Evolutionary conservation across 2,797 vertebrate genomes (phyloP), one percentile per base, ranked within the genome.

Genomic region (Manis crassicaudata): DNA sequence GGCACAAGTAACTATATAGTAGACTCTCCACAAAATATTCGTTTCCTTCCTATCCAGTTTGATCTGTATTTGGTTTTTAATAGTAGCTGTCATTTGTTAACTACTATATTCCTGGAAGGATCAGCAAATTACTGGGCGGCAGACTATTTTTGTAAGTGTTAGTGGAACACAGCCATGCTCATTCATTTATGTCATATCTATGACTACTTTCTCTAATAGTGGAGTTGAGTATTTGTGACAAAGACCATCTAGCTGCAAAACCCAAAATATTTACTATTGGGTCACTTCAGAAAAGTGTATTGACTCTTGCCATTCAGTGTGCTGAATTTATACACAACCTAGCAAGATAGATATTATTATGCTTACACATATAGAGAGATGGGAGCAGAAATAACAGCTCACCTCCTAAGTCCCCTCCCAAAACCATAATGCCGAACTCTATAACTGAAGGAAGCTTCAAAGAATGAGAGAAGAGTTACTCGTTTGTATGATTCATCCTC

Each of bases 61-160:
- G 35, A 18, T 85, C 21, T 94, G 2, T 37, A 60, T 90, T 85
- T 92, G 50, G 18, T 79, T 92, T 95, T 82, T 65, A 88, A 75
- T 67, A 68, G 9, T 60, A 56, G 29, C 46, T 81, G n/a, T 72
- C 43, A 80, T 82, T 88, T 95, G 46, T 54, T 88, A 43, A 73
- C 17, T 67, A 43, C 63, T 50, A 2, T 81, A 72, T 43, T 54
- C 83, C n/a, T 68, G 13, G 17, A 85, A 29, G 9, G 2, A 18
- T 79, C 72, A 70, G 46, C 37, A 95, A 92, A 90, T 40, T 46
- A 16, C 76, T 52, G 18, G 17, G 3, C 37, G 56, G 40, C 20
- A 60, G 37, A 23, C 25, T 83, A 32, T 25, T 95, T 92, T 86
- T 94, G 3, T 73, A 94, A 88, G 29, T 68, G 89, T 68, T 92